phyloP scores from a whole-genome alignment of 2,797 vertebrate species.

The Echeneis naucrates region DNA sequence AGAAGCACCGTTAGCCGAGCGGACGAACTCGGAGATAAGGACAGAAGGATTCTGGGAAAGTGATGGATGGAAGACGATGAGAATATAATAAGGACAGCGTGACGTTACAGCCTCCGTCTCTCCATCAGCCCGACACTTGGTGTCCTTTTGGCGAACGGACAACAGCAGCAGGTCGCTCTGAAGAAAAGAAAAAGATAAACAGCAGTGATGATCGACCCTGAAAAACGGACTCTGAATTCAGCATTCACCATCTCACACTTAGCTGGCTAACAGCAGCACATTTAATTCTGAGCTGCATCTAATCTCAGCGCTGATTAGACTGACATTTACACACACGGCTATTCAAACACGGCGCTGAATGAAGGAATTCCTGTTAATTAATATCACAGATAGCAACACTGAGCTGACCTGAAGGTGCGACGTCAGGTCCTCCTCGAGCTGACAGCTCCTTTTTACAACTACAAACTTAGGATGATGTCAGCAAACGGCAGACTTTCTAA shows the following conservation, averaged over 20 bases:
- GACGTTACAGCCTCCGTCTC: slow-evolving; percentile 8
- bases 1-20: slow-evolving; percentile 51
- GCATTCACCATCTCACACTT: background rate
- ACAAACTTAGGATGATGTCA: background rate
- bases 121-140: background rate
- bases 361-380: slow-evolving; percentile 40
- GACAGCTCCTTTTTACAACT: no score
- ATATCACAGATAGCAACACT: slow-evolving; percentile 17
- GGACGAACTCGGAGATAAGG: slow-evolving; percentile 41
- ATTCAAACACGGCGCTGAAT: slow-evolving; percentile 22
- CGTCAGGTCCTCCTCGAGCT: background rate
- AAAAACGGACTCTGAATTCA: no score
- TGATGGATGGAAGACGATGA: slow-evolving; percentile 51
- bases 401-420: slow-evolving; percentile 9
- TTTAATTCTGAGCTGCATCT: slow-evolving; percentile 16
- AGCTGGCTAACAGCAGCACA: background rate
- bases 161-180: background rate
- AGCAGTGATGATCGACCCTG: no score
- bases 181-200: background rate
- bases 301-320: slow-evolving; percentile 33
- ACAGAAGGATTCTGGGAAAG: slow-evolving; percentile 9
- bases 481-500: background rate
- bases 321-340: slow-evolving; percentile 48
- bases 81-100: slow-evolving; percentile 32
- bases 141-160: background rate